Conservation (phyloP, 2,888 invertebrate species). For the Bursaphelenchus okinawaensis region DNA sequence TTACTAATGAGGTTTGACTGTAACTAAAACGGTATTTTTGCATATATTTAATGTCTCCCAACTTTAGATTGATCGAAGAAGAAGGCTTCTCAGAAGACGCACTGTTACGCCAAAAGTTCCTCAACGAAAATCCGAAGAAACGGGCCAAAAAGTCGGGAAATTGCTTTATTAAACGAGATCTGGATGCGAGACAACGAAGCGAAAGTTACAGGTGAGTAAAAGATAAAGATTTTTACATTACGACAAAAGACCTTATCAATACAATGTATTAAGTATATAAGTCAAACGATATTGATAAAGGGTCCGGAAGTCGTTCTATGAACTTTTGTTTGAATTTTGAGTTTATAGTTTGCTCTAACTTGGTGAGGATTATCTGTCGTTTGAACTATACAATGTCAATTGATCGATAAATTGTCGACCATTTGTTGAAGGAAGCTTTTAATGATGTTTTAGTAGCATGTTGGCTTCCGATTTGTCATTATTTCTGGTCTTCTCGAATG, state of each 20-base stretch:
- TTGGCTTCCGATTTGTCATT: constrained; percentile 16
- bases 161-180: constrained; percentile 84
- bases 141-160: constrained; percentile 66
- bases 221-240: too few relatives aligned
- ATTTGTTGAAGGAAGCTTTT: too few relatives aligned
- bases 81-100: constrained; percentile 85
- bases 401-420: too few relatives aligned
- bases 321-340: too few relatives aligned
- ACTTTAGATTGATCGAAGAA: constrained; percentile 79
- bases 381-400: too few relatives aligned
- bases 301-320: too few relatives aligned
- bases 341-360: neutral
- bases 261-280: too few relatives aligned
- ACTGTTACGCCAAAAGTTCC: constrained; percentile 74
- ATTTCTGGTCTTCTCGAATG: constrained; percentile 30
- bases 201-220: constrained; percentile 70
- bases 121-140: constrained; percentile 58
- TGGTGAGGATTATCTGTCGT: too few relatives aligned
- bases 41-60: too few relatives aligned
- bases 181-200: constrained; percentile 88
- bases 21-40: too few relatives aligned
- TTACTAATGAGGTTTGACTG: too few relatives aligned
- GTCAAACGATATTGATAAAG: too few relatives aligned
- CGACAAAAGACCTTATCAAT: neutral
- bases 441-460: constrained; percentile 8